Conservation (phyloP, 2,113 vertebrate genomes). For the Leptobrachium ailaonicum region DNA sequence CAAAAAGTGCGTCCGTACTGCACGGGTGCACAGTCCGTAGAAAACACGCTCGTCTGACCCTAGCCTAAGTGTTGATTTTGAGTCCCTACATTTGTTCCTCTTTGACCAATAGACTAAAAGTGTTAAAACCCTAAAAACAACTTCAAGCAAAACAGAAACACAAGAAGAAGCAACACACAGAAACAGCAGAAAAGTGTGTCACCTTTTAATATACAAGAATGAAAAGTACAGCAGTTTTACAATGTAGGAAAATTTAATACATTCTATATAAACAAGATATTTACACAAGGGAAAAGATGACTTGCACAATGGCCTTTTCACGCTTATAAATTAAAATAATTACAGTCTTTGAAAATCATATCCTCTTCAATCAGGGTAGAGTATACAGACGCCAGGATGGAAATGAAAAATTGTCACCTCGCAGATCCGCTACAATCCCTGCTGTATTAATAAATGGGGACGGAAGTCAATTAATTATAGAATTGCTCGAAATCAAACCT, state of each 20-base stretch:
- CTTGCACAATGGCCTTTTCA: constrained; percentile 88
- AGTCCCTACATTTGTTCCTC: too few species aligned
- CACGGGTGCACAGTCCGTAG: too few species aligned
- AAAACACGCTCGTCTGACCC: too few species aligned
- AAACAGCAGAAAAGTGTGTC: constrained; percentile 53
- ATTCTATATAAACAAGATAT: constrained; percentile 97
- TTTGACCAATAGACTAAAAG: too few species aligned
- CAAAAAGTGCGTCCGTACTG: too few species aligned
- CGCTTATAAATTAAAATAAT: constrained; percentile 95
- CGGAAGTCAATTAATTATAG: neutral
- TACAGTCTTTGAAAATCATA: constrained; percentile 76
- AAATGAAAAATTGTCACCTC: neutral
- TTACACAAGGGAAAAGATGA: constrained; percentile 85
- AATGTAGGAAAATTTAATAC: constrained; percentile 99
- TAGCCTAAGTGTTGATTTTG: too few species aligned
- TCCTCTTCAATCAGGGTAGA: constrained; percentile 14
- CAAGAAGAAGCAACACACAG: neutral
- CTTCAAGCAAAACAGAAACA: neutral
- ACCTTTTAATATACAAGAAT: constrained; percentile 74
- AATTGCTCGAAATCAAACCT: neutral
- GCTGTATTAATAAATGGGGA: neutral
- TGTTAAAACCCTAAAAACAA: too few species aligned
- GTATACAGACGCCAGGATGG: neutral
- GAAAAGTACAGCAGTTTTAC: constrained; percentile 76
- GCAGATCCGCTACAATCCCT: neutral